These are phyloP conservation scores for Acipenser transmontanus DNA, from an alignment of 2,797 vertebrate species.

Conservation along the genomic window DNA sequence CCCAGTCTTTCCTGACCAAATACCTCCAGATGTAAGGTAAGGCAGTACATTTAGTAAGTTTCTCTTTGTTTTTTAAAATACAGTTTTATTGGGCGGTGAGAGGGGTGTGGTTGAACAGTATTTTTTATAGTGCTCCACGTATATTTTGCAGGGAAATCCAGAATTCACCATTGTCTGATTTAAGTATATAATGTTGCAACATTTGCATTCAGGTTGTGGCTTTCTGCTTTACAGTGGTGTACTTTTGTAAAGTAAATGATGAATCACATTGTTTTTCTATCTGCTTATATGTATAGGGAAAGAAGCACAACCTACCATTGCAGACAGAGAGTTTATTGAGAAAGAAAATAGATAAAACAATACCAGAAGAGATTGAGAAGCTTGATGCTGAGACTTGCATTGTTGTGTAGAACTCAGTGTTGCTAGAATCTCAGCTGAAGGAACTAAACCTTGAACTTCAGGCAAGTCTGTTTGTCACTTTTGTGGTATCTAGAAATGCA, in stretches of 20 bases:
- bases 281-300: slow-evolving; percentile 17
- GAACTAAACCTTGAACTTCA: slow-evolving; percentile 44
- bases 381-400: slow-evolving; percentile 43
- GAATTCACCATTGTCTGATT: slow-evolving; percentile 8
- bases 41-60: slow-evolving; percentile 12
- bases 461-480: slow-evolving; percentile 22
- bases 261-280: no score
- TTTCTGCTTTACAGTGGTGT: no score
- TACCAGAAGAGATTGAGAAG: slow-evolving; percentile 47
- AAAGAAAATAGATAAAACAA: slow-evolving; percentile 41
- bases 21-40: slow-evolving; percentile 33
- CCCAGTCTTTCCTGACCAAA: slow-evolving; percentile 29
- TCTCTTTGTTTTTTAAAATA: slow-evolving; percentile 8
- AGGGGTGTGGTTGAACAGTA: slow-evolving; percentile 28
- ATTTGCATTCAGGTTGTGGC: no score
- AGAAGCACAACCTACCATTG: slow-evolving; percentile 14
- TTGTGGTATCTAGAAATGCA: not conserved
- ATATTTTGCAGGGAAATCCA: not conserved
- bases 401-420: slow-evolving; percentile 34
- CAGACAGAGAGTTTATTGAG: slow-evolving; percentile 26
- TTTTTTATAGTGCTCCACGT: not conserved
- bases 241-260: no score
- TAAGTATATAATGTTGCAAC: no score
- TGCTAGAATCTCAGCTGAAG: slow-evolving; percentile 42
- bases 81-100: slow-evolving; percentile 23